phyloP scores from a whole-genome alignment of 2,888 invertebrate genomes.

The Spodoptera picta region DNA sequence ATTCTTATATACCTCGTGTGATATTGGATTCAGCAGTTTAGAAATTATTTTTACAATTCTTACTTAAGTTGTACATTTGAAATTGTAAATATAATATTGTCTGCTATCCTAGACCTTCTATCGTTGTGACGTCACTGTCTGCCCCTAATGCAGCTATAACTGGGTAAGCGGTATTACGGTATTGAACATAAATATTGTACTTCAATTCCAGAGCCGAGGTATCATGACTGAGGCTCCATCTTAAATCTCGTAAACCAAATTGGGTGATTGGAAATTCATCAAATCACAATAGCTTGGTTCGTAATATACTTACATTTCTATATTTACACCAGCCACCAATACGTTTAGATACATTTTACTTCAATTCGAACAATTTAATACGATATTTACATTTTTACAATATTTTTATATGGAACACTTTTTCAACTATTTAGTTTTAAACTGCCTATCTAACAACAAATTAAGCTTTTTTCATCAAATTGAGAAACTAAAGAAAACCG shows the following conservation, averaged over 20 bases:
- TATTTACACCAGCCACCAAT: conserved; percentile 10
- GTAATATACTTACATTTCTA: background rate
- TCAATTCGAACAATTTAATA: conserved; percentile 8
- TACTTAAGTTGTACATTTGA: conserved; percentile 20
- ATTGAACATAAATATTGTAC: conserved; percentile 45
- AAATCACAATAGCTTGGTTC: background rate
- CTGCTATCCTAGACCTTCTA: conserved; percentile 20
- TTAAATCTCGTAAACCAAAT: conserved; percentile 3
- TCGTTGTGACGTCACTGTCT: conserved; percentile 9
- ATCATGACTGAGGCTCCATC: background rate
- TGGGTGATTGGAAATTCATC: background rate
- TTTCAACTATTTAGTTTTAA: conserved; percentile 21
- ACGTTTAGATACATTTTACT: conserved; percentile 6
- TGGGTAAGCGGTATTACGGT: conserved; percentile 19
- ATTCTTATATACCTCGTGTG: background rate
- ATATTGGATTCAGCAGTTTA: conserved; percentile 5
- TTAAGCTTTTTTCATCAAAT: conserved; percentile 15
- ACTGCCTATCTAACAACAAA: conserved; percentile 13
- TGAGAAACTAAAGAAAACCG: conserved; percentile 29
- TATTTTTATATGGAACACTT: conserved; percentile 5
- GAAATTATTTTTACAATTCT: conserved; percentile 9
- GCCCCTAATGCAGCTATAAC: conserved; percentile 27
- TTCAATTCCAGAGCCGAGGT: conserved; percentile 11
- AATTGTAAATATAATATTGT: conserved; percentile 42
- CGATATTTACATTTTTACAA: conserved; percentile 34